Base-by-base conservation (phyloP, 2,797 vertebrate genomes). In the Anniella stebbinsi region DNA sequence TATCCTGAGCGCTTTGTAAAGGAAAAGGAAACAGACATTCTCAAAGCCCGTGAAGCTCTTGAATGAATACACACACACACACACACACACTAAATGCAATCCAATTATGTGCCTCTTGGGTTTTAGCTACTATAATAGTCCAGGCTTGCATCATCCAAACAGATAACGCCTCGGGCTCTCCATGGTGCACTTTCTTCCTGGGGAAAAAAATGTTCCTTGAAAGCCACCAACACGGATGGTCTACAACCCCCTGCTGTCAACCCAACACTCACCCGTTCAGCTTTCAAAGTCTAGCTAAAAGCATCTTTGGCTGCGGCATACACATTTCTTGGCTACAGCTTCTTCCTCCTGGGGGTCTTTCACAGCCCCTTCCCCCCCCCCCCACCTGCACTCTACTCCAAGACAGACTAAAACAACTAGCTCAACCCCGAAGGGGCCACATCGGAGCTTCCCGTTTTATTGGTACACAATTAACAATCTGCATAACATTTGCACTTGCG, bases 111-210 rank as follows among this genome's bases (percentile, higher is more conserved):
- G 5, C 92, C 90, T 91, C 73, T 85, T 1, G 45, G 60, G 75
- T 67, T 81, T 70, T 17, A 92, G 51, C 81, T 86, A 70, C 87
- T 75, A 8, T 51, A 84, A 48, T 81, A 95, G 81, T 84, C 85
- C 86, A 91, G 10, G 6, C 87, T 86, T 84, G 83, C 86, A 82
- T 76, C 89, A 78, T 25, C 4, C 93, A 87, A 88, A 92, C 72
- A 77, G n/a, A 67, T 75, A 89, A 90, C 80, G 83, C 87, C 67
- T 0, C 0, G 0, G 85, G 93, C 91, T 41, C 84, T 85, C 72
- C 25, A n/a, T 80, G 60, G 78, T 77, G 83, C 12, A 0, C 51
- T 60, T 38, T 1, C 73, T 89, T 92, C 84, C 89, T 78, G 3
- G 67, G 38, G 48, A 17, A 83, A 80, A 48, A 83, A 60, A 36